Base-by-base conservation (phyloP, 2,797 vertebrate species). In the Pseudochromis fuscus region DNA sequence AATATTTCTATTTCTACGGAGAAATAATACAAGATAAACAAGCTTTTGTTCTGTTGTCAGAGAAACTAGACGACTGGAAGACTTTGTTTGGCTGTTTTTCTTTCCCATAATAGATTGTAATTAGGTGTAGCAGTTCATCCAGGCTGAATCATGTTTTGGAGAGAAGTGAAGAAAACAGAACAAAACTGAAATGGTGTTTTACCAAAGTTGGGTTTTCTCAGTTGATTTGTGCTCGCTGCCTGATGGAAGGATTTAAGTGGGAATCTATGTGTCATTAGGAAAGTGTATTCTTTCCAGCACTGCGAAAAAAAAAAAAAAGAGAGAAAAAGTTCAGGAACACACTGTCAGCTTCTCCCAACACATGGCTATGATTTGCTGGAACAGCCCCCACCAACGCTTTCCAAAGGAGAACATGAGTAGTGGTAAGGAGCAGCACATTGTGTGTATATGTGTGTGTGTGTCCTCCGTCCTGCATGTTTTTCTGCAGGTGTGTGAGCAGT, bases 281-380 rank as follows among this genome's bases (percentile, higher is more conserved):
- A 79, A 81, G 69, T 52, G 42, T 72, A 52, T 73, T 81, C 56
- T 66, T 86, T 86, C 72, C 81, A 85, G 63, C 10, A 15, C 38
- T 75, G 7, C 10, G 7, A 35, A 35, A 35, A 35, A 35, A 31
- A 15, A 38, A 13, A 38, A 38, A 13, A 8, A 40, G 19, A 53
- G 55, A 68, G 51, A 49, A 38, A 61, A 76, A 58, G 75, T 79
- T 81, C 57, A 75, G 74, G 62, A 74, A 78, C 77, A 83, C 30
- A 42, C 44, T 75, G 75, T 72, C 63, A 82, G 72, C 62, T 85
- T 79, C 67, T 71, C 61, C 69, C 55, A 40, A 85, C 90, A 91
- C 89, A 90, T 90, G 90, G 82, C 72, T 82, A 42, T 81, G 72
- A 91, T 92, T 92, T 88, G 80, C 58, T 49, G 55, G 40, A 83